These are phyloP conservation scores for Halisarca cf. caerulea DNA, from an alignment of 37 sponge, comb jelly and placozoan genomes.

Conservation along the genomic window DNA sequence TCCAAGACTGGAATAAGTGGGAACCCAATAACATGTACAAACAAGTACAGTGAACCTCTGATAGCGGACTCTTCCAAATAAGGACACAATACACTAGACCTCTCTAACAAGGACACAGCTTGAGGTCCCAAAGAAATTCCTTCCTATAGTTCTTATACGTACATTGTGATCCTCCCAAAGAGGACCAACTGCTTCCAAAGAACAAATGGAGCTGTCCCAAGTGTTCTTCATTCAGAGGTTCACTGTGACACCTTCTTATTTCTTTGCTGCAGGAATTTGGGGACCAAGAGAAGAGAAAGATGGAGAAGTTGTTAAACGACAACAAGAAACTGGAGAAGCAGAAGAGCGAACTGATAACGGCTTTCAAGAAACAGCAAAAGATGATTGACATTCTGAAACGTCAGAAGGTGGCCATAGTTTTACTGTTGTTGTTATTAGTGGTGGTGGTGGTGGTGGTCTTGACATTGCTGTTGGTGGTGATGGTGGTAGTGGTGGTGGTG, in stretches of 20 bases:
- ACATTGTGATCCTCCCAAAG: no score
- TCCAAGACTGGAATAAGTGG: no score
- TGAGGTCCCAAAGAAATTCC: no score
- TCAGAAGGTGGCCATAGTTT: slow-evolving; percentile 85
- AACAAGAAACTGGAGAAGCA: slow-evolving; percentile 91
- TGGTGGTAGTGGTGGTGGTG: not conserved
- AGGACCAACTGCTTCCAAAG: not conserved
- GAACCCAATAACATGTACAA: no score
- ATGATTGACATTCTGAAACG: slow-evolving; percentile 95
- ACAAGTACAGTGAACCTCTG: no score
- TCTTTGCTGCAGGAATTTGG: slow-evolving; percentile 45
- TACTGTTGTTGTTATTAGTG: not conserved
- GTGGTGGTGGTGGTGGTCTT: no score
- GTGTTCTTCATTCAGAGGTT: no score
- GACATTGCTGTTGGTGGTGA: not conserved
- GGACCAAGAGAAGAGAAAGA: slow-evolving; percentile 59
- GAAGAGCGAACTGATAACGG: slow-evolving; percentile 88
- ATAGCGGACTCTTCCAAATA: no score
- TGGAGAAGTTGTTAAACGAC: slow-evolving; percentile 61
- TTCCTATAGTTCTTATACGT: no score
- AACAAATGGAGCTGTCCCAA: no score
- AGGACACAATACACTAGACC: no score
- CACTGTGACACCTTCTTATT: not conserved
- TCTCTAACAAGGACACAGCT: no score
- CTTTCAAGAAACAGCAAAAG: slow-evolving; percentile 97